phyloP scores from a whole-genome alignment of 2,888 invertebrate species.

The Dysmachus trigonus region DNA sequence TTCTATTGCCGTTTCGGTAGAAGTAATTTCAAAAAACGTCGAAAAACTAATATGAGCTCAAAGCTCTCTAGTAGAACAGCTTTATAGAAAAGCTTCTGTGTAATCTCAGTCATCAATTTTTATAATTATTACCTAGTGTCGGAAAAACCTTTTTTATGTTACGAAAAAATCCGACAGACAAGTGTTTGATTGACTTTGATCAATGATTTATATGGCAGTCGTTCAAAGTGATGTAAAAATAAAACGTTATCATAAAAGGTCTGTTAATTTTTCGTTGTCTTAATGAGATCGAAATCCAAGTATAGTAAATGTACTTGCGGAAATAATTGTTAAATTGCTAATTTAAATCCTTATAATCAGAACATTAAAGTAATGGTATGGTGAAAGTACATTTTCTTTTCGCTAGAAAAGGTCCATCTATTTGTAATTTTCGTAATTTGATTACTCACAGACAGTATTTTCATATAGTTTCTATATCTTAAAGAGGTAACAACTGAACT shows the following conservation, averaged over 20 bases:
- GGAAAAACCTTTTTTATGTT: not conserved
- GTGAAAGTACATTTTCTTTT: no score
- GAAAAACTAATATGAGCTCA: not conserved
- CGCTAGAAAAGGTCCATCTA: no score
- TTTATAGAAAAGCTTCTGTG: not conserved
- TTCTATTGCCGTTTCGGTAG: not conserved
- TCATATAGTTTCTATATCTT: no score
- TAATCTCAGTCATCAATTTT: not conserved
- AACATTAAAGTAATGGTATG: no score
- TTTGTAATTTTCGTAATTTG: no score
- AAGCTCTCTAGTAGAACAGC: not conserved
- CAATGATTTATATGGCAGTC: not conserved
- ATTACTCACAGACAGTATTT: no score
- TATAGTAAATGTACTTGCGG: not conserved
- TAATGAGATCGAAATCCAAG: not conserved
- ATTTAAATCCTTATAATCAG: no score
- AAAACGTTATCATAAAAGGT: not conserved
- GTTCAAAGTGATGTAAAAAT: not conserved
- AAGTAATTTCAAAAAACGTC: not conserved
- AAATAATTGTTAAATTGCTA: not conserved
- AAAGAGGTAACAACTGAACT: no score
- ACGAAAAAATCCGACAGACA: not conserved
- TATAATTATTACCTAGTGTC: not conserved
- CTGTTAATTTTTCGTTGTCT: not conserved
- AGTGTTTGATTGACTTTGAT: not conserved